Base-by-base conservation (phyloP, 2,888 invertebrate genomes). In the Spilarctia lutea region DNA sequence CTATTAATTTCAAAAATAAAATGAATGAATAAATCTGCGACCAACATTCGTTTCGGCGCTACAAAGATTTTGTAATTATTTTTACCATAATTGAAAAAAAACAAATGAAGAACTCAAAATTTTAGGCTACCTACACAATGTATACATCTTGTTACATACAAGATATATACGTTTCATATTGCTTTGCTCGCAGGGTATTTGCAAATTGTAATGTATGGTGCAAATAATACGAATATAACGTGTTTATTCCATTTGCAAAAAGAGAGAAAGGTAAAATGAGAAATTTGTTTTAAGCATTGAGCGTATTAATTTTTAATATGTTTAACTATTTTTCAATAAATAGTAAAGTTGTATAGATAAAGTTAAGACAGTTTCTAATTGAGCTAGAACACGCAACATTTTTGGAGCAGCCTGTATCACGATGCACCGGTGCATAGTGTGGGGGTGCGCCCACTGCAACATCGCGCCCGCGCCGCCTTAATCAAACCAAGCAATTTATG, bases 401-500 rank as follows among this genome's bases (percentile, higher is more conserved):
- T 79, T 35, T 71, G 48, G 27, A 76, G 75, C 93, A 89, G 4
- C 90, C 93, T 92, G 87, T 93, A 88, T 63, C 67, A 11, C 77
- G 84, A 86, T 93, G 94, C 94, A 92, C 90, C 91, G 92, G 89
- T 90, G 92, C 92, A 91, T 83, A 83, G 85, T 83, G 86, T 85
- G 73, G 87, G 88, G 89, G 89, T 71, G 73, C 83, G 83, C 80
- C 83, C 87, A 82, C 83, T 88, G 90, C 89, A 89, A 85, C 80
- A 75, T 79, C 80, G 82, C 80, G 87, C 86, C 87, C 87, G 84
- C 81, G 81, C 83, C 87, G 93, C 94, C 94, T 93, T 94, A 93
- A 94, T 95, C 94, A 95, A 95, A 94, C 94, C 91, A 90, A 91
- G 91, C 93, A 93, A 95, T 95, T 95, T 95, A 95, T 94, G 94